Evolutionary conservation across 2,113 vertebrate genomes (phyloP), one percentile per base, ranked within the genome.

Genomic region (Chinchilla lanigera): DNA sequence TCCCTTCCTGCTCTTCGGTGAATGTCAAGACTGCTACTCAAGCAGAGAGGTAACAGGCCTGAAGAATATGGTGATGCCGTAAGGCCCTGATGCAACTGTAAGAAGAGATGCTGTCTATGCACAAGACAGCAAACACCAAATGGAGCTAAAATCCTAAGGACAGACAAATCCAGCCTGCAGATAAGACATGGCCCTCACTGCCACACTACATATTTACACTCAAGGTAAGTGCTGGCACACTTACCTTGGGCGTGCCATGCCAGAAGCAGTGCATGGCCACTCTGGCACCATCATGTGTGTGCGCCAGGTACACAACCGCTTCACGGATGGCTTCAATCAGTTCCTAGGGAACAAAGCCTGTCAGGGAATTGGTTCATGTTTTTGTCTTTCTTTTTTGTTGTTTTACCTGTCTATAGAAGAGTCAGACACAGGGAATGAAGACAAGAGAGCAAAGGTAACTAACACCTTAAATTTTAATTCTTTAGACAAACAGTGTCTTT

Each of bases 241-340:
- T 38, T 94, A 99, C 99, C 99, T 99, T 99, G 41, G 99, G 98
- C 0, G 99, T 99, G 22, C 99, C 99, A 16, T 99, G 99, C 99
- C 99, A 99, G 69, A 99, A 97, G 94, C 99, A 99, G 96, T 99
- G 98, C 99, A 99, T 99, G 0, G 99, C 99, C 61, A 99, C 99
- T 94, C 99, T 98, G 14, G 99, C 99, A 6, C 99, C 99, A 44
- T 99, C 99, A 0, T 99, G 99, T 1, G 99, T 99, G 97, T 99
- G 99, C 0, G 99, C 99, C 98, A 99, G 98, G 98, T 99, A 99
- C 61, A 99, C 98, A 5, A 99, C 99, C 0, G 99, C 98, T 97
- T 99, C 99, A 89, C 99, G 99, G 97, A 99, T 99, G 60, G 99
- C 99, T 98, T 99, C 99, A n/a, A 99, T 99, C 99, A 99, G 99